Evolutionary conservation across 2,113 vertebrate genomes (phyloP), one percentile per base, ranked within the genome.

Genomic region (Neomonachus schauinslandi): DNA sequence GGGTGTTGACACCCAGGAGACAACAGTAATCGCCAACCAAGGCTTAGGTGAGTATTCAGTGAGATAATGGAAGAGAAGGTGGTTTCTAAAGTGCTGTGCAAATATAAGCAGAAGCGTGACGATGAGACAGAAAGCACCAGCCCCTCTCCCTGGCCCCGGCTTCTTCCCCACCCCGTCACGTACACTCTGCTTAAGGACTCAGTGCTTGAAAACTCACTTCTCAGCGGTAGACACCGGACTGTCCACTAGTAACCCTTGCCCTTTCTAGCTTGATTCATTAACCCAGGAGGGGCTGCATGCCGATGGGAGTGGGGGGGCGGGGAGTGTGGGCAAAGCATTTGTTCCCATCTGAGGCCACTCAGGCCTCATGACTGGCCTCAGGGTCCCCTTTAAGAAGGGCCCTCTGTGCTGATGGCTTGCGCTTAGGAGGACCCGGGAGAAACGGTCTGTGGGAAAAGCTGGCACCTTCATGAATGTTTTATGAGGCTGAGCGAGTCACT

Each of bases 291-390:
- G 26, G 31, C 16, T 79, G 89, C 9, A 1, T 5, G 80, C 13
- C 1, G 0, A 1, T 42, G 19, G 39, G 14, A 4, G 2, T 42
- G 24, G 5, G 31, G 22, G 22, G 2, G 16, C 2, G 31, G 14
- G 18, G 2, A 46, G 14, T 1, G 0, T 31, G n/a, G 55, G 39
- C 61, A 61, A 71, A 72, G 49, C 85, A 2, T 28, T 2, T 3
- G 13, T 36, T n/a, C 31, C 71, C 26, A 4, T 31, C 55, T 0
- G 21, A 7, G n/a, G 28, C 74, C 85, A n/a, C 28, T 24, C 21
- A 11, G 82, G 67, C 90, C 46, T 74, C 36, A 14, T 0, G 26
- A 8, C 53, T 31, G 28, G 46, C 31, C 65, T 63, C 4, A 9
- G n/a, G 51, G 39, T 1, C n/a, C 22, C 59, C 67, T 79, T 85